Evolutionary conservation across 2,797 vertebrate genomes (phyloP), one percentile per base, ranked within the genome.

Genomic region (Tamandua tetradactyla): DNA sequence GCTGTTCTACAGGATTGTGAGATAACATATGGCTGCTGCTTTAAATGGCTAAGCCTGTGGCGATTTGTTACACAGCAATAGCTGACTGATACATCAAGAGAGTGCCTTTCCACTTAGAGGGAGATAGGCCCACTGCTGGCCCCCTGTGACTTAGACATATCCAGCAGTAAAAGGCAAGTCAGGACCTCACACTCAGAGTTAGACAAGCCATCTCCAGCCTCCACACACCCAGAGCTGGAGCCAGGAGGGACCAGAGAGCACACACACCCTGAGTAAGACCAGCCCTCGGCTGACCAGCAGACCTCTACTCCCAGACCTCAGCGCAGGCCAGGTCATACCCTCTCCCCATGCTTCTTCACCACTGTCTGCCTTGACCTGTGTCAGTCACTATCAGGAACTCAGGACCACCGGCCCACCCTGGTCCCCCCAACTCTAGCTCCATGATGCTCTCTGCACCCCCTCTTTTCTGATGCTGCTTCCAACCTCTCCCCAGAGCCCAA

Each of bases 141-240:
- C n/a, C n/a, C 7, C 25, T 0, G 0, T 15, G 23, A 52, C 32
- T 42, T 8, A 27, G 61, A 18, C 18, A 32, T 11, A 0, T 15
- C 10, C 30, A 13, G 9, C 18, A n/a, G 30, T 22, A 22, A 25
- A 69, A 25, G 55, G 18, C 27, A 4, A 47, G 72, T 49, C 32
- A 61, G 35, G 9, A 3, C 37, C 6, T 17, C 23, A 8, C n/a
- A 18, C 72, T 25, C 62, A 40, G 14, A 37, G 17, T 52, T 32
- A 13, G 52, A 4, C 3, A 42, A 47, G 55, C 35, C 22, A 5
- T 35, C 32, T 3, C 75, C 15, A 8, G 55, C 2, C 30, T 42
- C 42, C 30, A 23, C 22, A n/a, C 7, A 3, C 18, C 84, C 30
- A 23, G 5, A 52, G 55, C 30, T 44, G 42, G 37, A 37, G 68